Conservation (phyloP, 2,888 invertebrate species). For the Caenorhabditis sp. region DNA sequence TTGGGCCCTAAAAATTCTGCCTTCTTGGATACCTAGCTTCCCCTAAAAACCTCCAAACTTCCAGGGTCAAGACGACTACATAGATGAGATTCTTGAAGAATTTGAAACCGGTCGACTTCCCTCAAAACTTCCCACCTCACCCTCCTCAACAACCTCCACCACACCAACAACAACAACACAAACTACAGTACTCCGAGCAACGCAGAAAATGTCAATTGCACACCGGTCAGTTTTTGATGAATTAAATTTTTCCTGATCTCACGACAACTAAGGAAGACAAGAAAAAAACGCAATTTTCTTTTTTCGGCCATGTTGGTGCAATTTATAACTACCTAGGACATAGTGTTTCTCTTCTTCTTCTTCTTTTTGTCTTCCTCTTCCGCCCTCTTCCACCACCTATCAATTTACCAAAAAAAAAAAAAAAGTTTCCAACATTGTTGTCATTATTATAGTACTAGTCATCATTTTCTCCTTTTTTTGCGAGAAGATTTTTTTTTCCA, state of each 20-base stretch:
- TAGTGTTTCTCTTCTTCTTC: not conserved
- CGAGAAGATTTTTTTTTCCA: not conserved
- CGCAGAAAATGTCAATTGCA: not conserved
- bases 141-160: not conserved
- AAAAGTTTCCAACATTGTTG: not conserved
- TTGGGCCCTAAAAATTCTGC: no score
- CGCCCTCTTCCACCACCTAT: no score
- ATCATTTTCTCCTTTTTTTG: not conserved
- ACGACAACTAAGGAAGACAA: not conserved
- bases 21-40: no score
- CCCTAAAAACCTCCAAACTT: no score
- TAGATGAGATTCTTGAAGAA: conserved; percentile 6
- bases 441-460: no score
- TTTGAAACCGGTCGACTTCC: not conserved
- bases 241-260: not conserved
- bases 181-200: not conserved
- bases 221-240: not conserved
- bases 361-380: not conserved
- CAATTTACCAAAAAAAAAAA: no score
- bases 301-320: not conserved
- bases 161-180: not conserved
- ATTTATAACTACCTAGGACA: not conserved
- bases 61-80: not conserved
- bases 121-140: not conserved
- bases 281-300: not conserved